Conservation (phyloP, 2,797 vertebrate genomes). For the Coracias cyanogaster region DNA sequence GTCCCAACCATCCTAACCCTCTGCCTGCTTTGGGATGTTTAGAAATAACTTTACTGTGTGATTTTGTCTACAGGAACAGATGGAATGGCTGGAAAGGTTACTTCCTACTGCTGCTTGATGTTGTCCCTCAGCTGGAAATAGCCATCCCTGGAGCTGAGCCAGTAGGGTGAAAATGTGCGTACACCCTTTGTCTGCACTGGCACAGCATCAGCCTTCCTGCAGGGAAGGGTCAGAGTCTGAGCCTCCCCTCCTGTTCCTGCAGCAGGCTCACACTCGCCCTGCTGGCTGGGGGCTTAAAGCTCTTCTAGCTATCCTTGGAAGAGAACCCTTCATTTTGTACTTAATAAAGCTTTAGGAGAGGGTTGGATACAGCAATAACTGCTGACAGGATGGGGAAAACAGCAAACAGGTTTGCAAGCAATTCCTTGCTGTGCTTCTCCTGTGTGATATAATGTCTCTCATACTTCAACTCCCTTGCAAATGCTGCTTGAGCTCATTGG, state of each 20-base stretch:
- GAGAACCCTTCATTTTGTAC: background rate
- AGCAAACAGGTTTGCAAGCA: background rate
- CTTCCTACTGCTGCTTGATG: background rate
- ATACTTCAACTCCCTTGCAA: background rate
- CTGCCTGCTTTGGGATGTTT: background rate
- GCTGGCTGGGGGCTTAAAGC: background rate
- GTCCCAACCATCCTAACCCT: background rate
- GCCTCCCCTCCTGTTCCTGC: background rate
- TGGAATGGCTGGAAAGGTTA: background rate
- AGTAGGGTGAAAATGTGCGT: background rate
- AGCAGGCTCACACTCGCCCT: background rate
- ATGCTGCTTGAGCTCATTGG: background rate
- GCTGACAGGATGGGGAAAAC: background rate
- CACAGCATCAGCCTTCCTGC: background rate
- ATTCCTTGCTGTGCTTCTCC: background rate
- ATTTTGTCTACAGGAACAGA: background rate
- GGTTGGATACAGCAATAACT: background rate
- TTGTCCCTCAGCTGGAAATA: background rate
- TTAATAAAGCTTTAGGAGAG: background rate
- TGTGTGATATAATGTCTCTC: background rate
- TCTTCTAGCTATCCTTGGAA: background rate
- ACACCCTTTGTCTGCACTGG: background rate
- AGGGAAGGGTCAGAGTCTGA: background rate
- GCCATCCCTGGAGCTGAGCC: background rate
- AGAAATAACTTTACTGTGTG: background rate